Evolutionary conservation across 1,140 invertebrate species (phyloP).

Genomic region (Neodiprion lecontei): DNA sequence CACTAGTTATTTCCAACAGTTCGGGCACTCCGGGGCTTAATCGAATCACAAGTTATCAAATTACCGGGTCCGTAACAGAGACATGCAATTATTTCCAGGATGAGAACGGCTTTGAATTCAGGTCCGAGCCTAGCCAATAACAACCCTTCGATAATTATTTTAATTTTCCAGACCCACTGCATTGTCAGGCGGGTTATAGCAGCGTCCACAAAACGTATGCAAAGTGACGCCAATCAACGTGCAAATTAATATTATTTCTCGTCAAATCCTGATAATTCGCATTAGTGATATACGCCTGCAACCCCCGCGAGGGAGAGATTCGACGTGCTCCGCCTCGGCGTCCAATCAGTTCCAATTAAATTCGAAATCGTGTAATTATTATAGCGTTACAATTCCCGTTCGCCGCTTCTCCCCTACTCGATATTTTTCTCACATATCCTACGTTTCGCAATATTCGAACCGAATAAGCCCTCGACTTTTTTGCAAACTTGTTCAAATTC

Average conservation of each 20-base stretch:
- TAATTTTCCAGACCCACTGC: neutral
- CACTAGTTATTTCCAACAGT: too few species aligned
- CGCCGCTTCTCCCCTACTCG: too few species aligned
- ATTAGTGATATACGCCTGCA: neutral
- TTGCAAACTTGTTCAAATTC: too few species aligned
- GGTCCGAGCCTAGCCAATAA: neutral
- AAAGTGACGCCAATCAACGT: conserved; percentile 4
- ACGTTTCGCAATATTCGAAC: too few species aligned
- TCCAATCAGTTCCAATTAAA: conserved; percentile 2
- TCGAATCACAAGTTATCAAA: neutral
- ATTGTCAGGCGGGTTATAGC: neutral
- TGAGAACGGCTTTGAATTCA: neutral
- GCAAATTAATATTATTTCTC: conserved; percentile 8
- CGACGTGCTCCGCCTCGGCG: neutral
- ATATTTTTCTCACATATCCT: too few species aligned
- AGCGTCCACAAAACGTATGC: neutral
- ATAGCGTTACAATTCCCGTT: neutral
- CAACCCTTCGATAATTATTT: conserved; percentile 3
- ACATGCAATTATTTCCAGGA: neutral
- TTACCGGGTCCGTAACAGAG: neutral
- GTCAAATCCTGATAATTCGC: conserved; percentile 7
- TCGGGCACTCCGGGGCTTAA: neutral
- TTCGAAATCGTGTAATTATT: neutral
- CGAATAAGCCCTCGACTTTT: too few species aligned
- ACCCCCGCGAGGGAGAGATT: neutral